phyloP scores from a whole-genome alignment of 2,113 vertebrate genomes.

The Tetrax tetrax region DNA sequence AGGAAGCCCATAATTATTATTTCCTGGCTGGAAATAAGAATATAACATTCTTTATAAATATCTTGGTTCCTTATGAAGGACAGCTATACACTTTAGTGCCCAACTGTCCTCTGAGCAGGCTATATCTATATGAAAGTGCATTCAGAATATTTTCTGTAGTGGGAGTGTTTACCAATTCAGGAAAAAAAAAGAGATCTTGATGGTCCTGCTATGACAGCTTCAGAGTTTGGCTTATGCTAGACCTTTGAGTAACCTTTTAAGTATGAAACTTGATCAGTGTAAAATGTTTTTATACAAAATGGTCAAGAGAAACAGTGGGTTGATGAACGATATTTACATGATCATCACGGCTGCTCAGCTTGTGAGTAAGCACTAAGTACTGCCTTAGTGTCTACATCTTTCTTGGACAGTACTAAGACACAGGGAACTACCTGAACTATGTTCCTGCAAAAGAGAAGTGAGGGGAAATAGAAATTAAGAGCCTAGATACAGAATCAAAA shows the following conservation, averaged over 20 bases:
- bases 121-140: background rate
- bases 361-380: background rate
- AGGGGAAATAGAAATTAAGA: background rate
- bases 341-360: background rate
- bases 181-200: background rate
- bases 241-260: background rate
- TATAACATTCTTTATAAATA: background rate
- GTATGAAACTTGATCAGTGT: background rate
- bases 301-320: background rate
- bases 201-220: background rate
- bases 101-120: background rate
- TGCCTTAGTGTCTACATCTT: background rate
- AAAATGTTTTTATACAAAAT: background rate
- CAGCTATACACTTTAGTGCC: background rate
- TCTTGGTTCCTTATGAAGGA: background rate
- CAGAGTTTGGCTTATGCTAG: background rate
- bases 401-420: background rate
- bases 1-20: background rate
- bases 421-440: background rate
- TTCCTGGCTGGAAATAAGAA: background rate
- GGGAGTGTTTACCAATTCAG: background rate
- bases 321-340: background rate
- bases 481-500: background rate
- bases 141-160: background rate
- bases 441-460: background rate